These are phyloP conservation scores for Dromiciops gliroides DNA, from an alignment of 2,113 vertebrate species.

Conservation along the genomic window DNA sequence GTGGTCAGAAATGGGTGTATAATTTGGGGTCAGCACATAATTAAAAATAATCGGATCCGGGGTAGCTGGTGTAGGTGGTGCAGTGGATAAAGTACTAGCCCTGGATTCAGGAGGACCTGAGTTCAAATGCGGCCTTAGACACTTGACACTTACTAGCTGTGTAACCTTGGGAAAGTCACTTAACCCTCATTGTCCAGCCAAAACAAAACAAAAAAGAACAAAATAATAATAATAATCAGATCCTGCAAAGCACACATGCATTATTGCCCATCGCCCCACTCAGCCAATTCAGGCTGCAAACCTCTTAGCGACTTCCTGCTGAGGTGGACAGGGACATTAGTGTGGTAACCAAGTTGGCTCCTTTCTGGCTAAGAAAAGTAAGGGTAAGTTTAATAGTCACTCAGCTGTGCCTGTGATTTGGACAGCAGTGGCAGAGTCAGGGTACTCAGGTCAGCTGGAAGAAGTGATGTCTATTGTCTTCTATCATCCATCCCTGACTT, in stretches of 20 bases:
- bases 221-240: neutral
- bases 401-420: neutral
- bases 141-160: no score
- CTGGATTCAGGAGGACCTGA: no score
- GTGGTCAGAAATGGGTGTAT: neutral
- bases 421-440: neutral
- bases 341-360: neutral
- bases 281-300: neutral
- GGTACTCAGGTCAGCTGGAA: neutral
- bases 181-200: no score
- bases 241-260: neutral
- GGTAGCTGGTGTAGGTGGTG: no score
- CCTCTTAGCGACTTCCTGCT: neutral
- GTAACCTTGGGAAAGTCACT: no score
- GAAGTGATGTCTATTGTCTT: neutral
- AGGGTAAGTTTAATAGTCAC: neutral
- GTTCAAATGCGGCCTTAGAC: no score
- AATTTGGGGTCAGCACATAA: neutral
- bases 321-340: neutral
- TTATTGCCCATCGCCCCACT: neutral
- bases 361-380: neutral
- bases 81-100: no score
- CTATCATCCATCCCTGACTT: neutral
- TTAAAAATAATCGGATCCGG: neutral
- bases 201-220: no score